A percentile compares a stretch with the other conserved stretches of the same genome.
phyloP scores from a whole-genome alignment of 2,113 vertebrate species.

The Struthidea cinerea region DNA sequence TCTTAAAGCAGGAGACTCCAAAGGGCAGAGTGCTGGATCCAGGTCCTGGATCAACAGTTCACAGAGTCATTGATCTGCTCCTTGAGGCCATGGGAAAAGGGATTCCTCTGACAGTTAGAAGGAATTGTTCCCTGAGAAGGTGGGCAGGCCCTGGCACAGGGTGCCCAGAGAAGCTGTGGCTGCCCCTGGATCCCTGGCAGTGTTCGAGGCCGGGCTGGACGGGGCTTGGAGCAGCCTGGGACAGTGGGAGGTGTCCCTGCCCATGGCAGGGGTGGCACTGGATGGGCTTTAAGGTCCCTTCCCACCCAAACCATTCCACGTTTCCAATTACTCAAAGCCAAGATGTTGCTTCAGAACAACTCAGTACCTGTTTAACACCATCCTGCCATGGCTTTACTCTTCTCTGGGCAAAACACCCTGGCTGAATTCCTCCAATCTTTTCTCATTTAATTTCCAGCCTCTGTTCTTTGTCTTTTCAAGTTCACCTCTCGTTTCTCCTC shows the following conservation, averaged over 20 bases:
- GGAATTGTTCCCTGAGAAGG: not conserved
- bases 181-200: not conserved
- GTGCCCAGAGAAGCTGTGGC: not conserved
- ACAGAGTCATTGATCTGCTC: not conserved
- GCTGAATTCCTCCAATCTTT: not conserved
- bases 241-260: not conserved
- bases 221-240: not conserved
- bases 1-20: not conserved
- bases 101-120: not conserved
- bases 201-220: not conserved
- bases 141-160: not conserved
- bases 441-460: not conserved
- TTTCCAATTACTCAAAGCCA: not conserved
- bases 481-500: not conserved
- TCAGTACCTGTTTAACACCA: not conserved
- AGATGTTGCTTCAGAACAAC: not conserved
- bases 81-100: not conserved
- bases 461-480: not conserved
- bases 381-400: not conserved
- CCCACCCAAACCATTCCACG: not conserved
- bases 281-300: not conserved
- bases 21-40: not conserved
- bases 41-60: not conserved
- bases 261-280: accelerated
- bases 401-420: not conserved